These are phyloP conservation scores for Dinocampus coccinellae DNA, from an alignment of 2,888 invertebrate genomes.

Conservation along the genomic window DNA sequence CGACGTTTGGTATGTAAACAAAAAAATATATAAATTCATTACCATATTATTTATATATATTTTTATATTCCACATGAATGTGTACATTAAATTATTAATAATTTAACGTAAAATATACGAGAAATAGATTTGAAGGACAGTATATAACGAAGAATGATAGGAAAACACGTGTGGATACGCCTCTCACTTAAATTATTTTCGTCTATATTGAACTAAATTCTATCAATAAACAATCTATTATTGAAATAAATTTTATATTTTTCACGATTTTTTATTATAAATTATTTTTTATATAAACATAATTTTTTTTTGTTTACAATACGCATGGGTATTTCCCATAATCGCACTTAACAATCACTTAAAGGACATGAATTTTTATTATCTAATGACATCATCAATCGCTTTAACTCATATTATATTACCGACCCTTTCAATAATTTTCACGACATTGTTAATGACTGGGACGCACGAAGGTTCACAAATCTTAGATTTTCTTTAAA, in stretches of 20 bases:
- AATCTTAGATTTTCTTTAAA: neutral
- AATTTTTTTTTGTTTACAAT: too few relatives aligned
- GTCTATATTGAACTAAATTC: neutral
- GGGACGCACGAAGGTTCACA: too few relatives aligned
- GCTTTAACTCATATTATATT: neutral
- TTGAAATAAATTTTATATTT: too few relatives aligned
- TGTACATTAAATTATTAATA: too few relatives aligned
- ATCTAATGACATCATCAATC: neutral
- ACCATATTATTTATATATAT: neutral
- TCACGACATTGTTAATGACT: neutral
- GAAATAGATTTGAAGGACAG: neutral
- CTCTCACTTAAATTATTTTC: neutral
- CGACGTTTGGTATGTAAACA: neutral
- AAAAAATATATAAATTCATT: neutral
- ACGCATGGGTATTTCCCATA: too few relatives aligned
- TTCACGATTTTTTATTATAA: neutral
- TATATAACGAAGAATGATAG: neutral
- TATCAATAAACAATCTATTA: too few relatives aligned
- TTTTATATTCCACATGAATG: too few relatives aligned
- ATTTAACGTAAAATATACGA: neutral
- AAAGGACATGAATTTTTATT: neutral
- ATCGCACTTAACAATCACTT: neutral
- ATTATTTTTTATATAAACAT: neutral
- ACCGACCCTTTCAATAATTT: neutral
- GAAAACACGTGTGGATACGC: neutral